phyloP scores from a whole-genome alignment of 2,797 vertebrate species.

The Hoplostethus atlanticus region DNA sequence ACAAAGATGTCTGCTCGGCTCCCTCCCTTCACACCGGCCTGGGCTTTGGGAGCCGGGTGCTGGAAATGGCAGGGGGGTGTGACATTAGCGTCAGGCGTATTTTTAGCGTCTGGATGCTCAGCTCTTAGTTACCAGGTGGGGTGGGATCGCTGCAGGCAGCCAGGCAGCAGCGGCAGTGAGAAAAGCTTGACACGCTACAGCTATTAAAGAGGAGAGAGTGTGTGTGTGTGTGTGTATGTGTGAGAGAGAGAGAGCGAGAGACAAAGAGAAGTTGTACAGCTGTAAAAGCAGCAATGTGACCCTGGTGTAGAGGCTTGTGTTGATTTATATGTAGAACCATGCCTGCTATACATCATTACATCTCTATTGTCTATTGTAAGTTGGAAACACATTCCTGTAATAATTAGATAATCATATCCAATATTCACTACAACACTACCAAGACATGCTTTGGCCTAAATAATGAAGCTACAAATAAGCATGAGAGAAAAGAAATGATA shows the following conservation, averaged over 20 bases:
- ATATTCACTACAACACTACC: conserved; percentile 56
- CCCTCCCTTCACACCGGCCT: conserved; percentile 68
- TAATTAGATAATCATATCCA: conserved; percentile 71
- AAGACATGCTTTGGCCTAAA: conserved; percentile 55
- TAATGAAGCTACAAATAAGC: conserved; percentile 74
- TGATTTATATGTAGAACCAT: conserved; percentile 71
- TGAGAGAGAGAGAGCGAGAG: not conserved
- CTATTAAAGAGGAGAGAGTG: conserved; percentile 30
- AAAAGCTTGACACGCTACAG: conserved; percentile 53
- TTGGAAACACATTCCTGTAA: conserved; percentile 70
- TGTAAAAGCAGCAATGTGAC: conserved; percentile 47
- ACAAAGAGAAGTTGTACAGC: conserved; percentile 27
- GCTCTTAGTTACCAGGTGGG: conserved; percentile 69
- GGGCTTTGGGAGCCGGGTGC: conserved; percentile 73
- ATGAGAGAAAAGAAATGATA: conserved; percentile 62
- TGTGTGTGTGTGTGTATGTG: conserved; percentile 27
- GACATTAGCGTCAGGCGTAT: conserved; percentile 80
- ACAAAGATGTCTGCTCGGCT: conserved; percentile 77
- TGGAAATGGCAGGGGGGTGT: conserved; percentile 73
- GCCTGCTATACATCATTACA: conserved; percentile 70
- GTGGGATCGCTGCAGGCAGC: conserved; percentile 51
- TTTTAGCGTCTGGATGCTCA: conserved; percentile 77
- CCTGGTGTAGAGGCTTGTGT: conserved; percentile 42
- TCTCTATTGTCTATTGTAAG: conserved; percentile 67
- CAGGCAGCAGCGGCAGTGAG: conserved; percentile 47